These are phyloP conservation scores for Sarcophaga subvicina DNA, from an alignment of 2,888 invertebrate genomes.

Conservation along the genomic window DNA sequence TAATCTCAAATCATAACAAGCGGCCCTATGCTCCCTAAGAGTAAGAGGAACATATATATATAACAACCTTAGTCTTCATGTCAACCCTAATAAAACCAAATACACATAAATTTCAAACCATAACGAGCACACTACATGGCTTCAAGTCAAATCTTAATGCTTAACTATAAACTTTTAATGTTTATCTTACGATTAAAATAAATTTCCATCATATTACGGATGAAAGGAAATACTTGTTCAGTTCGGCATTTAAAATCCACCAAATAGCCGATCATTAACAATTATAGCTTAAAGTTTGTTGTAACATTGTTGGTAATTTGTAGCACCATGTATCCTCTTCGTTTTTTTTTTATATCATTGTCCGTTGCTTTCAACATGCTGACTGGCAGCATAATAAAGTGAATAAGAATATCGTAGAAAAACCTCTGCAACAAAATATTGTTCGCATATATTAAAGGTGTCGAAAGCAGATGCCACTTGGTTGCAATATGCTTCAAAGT, in stretches of 20 bases:
- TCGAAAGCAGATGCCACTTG: constrained; percentile 69
- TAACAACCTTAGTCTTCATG: too few species aligned
- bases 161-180: too few species aligned
- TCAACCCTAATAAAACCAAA: too few species aligned
- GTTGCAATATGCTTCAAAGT: constrained; percentile 32
- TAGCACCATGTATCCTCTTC: constrained; percentile 12
- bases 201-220: too few species aligned
- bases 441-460: constrained; percentile 64
- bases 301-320: background rate
- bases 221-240: background rate
- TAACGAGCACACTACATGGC: too few species aligned
- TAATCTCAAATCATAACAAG: too few species aligned
- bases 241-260: background rate
- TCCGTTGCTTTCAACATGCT: background rate
- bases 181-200: too few species aligned
- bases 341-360: background rate
- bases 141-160: too few species aligned
- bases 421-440: constrained; percentile 55
- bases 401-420: constrained; percentile 28
- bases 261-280: constrained; percentile 33
- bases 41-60: too few species aligned
- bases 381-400: constrained; percentile 43
- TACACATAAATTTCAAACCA: too few species aligned
- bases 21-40: too few species aligned
- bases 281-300: constrained; percentile 19